Evolutionary conservation across 1,140 invertebrate genomes (phyloP), one percentile per base, ranked within the genome.

Genomic region (Pogonognathellus flavescens): DNA sequence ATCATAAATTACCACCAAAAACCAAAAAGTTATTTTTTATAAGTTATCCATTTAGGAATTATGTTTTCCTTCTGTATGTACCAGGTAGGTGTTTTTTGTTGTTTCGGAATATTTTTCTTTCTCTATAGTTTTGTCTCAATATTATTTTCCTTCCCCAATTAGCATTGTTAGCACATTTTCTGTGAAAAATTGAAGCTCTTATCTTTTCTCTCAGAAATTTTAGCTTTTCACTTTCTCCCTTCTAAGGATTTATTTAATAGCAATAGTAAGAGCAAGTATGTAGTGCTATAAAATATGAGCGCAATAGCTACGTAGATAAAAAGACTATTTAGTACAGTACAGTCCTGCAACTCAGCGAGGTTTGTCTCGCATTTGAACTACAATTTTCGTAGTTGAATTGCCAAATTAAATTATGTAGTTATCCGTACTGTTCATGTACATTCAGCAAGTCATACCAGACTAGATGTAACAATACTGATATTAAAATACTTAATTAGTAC

Each of bases 1-100:
- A 76, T 49, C 16, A 76, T 76, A 60, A 82, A 82, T 82, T 82
- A 82, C 81, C 81, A 82, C 53, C 81, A 82, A 59, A 82, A 82
- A 82, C 81, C 81, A 82, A 82, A 82, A 82, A 82, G 80, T 59
- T 81, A 53, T 76, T 76, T n/a, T 76, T 76, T 50, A 50, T 76
- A 76, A 31, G 31, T 76, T 49, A 76, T 76, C 41, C 49, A 16
- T n/a, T 0, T 10, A 50, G 31, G 70, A 50, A 76, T 18, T 18
- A 13, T 13, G 70, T 49, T 76, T 50, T 50, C 62, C 62, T 25
- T 66, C 22, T 25, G 20, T 41, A 41, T 25, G 62, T 66, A 66
- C 62, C 62, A 66, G 62, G 22, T 66, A 66, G 62, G 62, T 66
- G 22, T 16, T 66, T 62, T 66, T 66, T 66, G 62, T 31, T 66